Conservation (phyloP, 2,888 invertebrate species). For the Rotaria magnacalcarata region DNA sequence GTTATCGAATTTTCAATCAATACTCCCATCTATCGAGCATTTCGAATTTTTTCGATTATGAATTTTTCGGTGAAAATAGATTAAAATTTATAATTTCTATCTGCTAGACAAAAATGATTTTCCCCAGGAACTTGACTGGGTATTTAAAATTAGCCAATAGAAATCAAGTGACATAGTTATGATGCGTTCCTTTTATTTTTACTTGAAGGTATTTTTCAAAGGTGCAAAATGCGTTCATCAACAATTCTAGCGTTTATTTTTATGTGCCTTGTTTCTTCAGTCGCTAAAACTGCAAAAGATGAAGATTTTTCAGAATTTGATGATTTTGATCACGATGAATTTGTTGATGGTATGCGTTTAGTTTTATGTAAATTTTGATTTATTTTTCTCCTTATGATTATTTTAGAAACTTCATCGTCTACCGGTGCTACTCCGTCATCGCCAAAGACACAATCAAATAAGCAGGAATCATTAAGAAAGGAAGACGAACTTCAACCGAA, state of each 20-base stretch:
- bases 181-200: background rate
- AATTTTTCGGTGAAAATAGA: background rate
- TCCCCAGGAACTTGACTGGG: background rate
- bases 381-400: background rate
- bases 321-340: constrained; percentile 33
- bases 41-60: too few relatives aligned
- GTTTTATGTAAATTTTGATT: background rate
- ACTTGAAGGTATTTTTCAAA: background rate
- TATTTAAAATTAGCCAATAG: background rate
- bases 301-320: constrained; percentile 27
- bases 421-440: background rate
- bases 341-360: background rate
- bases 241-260: background rate
- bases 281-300: background rate
- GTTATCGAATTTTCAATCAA: background rate
- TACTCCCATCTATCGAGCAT: too few relatives aligned
- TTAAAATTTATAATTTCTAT: background rate
- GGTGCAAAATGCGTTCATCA: background rate
- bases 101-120: background rate
- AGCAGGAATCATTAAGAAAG: background rate
- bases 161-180: background rate
- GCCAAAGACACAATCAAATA: background rate
- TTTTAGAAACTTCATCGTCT: background rate
- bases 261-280: background rate
- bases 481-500: background rate